Conservation (phyloP, 1,140 invertebrate genomes). For the Drosophila grimshawi region DNA sequence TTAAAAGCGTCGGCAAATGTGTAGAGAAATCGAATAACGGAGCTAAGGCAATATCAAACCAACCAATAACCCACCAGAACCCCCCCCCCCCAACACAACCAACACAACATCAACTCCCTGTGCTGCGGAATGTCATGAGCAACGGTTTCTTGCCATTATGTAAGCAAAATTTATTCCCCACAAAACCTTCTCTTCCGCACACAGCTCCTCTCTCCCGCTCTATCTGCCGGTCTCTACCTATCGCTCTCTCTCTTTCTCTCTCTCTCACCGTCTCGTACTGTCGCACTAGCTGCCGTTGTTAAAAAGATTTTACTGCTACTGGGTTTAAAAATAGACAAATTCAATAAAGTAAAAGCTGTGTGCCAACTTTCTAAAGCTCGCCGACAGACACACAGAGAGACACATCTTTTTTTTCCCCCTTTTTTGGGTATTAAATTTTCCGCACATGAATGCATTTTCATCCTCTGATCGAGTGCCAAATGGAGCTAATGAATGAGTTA, state of each 20-base stretch:
- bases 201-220: not conserved
- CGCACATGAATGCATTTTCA: conserved; percentile 36
- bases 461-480: conserved; percentile 26
- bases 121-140: no score
- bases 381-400: conserved; percentile 6
- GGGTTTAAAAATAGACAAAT: conserved; percentile 32
- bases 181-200: not conserved
- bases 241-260: not conserved
- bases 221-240: not conserved
- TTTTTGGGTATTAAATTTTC: conserved; percentile 4
- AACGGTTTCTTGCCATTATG: no score
- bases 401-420: no score
- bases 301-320: no score
- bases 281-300: no score
- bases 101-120: no score
- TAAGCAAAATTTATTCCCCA: no score
- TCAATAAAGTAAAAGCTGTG: conserved; percentile 53
- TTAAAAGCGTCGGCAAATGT: conserved; percentile 49
- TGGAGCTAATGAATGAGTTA: conserved; percentile 50
- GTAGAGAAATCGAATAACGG: conserved; percentile 56
- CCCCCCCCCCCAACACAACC: no score
- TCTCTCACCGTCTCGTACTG: no score
- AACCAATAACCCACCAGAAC: conserved; percentile 6
- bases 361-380: conserved; percentile 17
- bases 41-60: conserved; percentile 4